A percentile compares a stretch with the other conserved stretches of the same genome.
Evolutionary conservation across 2,888 invertebrate species (phyloP).

Genomic region (Drosophila ustulata): DNA sequence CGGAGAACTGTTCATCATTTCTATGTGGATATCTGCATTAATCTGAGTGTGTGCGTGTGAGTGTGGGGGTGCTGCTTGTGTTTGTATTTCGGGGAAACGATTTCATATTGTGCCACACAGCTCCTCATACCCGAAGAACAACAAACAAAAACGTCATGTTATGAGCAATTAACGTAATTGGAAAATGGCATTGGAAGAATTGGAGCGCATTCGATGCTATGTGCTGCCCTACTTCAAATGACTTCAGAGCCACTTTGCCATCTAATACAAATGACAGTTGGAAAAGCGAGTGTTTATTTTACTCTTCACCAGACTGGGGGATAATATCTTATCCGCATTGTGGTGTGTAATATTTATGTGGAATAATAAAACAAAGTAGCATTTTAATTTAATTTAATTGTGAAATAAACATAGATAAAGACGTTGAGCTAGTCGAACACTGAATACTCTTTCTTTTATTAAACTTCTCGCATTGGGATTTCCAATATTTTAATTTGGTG

Average conservation of each 20-base stretch:
- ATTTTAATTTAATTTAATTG: neutral
- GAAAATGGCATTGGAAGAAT: slow-evolving; percentile 60
- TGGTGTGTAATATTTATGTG: neutral
- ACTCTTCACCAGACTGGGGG: neutral
- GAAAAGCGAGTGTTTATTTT: neutral
- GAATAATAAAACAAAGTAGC: neutral
- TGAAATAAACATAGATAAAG: neutral
- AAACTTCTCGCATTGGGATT: too few species aligned
- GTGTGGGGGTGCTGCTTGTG: slow-evolving; percentile 34
- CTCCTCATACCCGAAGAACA: slow-evolving; percentile 51
- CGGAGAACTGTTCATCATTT: slow-evolving; percentile 43
- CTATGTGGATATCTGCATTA: slow-evolving; percentile 27
- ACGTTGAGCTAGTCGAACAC: neutral
- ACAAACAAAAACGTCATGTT: slow-evolving; percentile 70
- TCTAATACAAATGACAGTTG: slow-evolving; percentile 2
- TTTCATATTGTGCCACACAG: slow-evolving; percentile 68
- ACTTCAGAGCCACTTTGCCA: slow-evolving; percentile 1
- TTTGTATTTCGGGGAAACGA: slow-evolving; percentile 66
- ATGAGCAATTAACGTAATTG: slow-evolving; percentile 78
- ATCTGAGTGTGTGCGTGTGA: slow-evolving; percentile 20
- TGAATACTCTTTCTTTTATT: neutral
- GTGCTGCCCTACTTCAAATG: slow-evolving; percentile 37
- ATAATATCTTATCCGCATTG: neutral
- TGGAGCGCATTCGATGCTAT: slow-evolving; percentile 26
- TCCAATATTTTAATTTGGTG: neutral